Conservation (phyloP, 1,140 invertebrate genomes). For the Formica selysi region DNA sequence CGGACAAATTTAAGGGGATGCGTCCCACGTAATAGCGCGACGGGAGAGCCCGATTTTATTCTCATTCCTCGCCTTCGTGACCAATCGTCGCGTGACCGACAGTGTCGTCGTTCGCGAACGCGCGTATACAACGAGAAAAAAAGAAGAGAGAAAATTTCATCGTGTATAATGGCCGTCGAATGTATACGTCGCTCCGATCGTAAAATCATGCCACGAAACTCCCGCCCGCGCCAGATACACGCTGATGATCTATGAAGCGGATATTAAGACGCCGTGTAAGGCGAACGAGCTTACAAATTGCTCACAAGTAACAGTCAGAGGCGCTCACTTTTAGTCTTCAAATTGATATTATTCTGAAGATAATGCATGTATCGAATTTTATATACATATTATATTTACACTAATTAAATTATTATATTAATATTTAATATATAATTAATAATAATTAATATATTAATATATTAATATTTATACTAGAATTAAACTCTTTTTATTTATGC, state of each 20-base stretch:
- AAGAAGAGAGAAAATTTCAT: conserved; percentile 32
- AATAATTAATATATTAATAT: no score
- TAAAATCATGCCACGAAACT: conserved; percentile 49
- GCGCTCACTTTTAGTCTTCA: background rate
- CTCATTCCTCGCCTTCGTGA: conserved; percentile 64
- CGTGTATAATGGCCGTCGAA: conserved; percentile 15
- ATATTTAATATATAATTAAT: no score
- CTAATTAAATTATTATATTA: no score
- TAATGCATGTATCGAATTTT: background rate
- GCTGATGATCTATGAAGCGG: background rate
- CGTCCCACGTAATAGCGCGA: conserved; percentile 73
- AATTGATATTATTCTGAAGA: background rate
- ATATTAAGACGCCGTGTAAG: conserved; percentile 12
- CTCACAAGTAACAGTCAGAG: background rate
- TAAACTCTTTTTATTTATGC: background rate
- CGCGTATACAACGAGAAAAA: background rate
- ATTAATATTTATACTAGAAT: background rate
- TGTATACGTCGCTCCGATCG: conserved; percentile 2
- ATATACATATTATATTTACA: background rate
- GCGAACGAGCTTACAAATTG: background rate
- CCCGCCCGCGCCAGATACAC: background rate
- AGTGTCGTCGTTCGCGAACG: conserved; percentile 3
- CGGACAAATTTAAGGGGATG: conserved; percentile 77
- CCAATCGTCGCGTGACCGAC: conserved; percentile 68
- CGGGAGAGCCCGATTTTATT: conserved; percentile 72